phyloP scores from a whole-genome alignment of 2,797 vertebrate species.

The Argentina silus region DNA sequence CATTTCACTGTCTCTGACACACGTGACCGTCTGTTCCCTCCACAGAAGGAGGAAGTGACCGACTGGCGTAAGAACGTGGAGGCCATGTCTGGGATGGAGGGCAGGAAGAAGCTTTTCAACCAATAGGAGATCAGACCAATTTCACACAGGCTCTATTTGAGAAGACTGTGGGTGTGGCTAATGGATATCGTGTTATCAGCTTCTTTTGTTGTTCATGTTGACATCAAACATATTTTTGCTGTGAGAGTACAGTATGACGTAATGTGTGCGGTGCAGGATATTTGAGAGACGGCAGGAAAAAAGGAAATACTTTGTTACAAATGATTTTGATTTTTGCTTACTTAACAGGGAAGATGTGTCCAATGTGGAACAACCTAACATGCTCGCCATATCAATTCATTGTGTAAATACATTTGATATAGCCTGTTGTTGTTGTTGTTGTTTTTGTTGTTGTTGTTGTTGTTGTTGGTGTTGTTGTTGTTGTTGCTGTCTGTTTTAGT shows the following conservation, averaged over 20 bases:
- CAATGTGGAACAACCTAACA: conserved; percentile 24
- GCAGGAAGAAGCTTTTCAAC: conserved; percentile 61
- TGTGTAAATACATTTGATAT: conserved; percentile 40
- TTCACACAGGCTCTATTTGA: neutral
- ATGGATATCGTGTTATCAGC: neutral
- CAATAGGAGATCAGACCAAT: conserved; percentile 10
- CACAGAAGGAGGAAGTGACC: conserved; percentile 63
- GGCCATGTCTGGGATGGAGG: conserved; percentile 66
- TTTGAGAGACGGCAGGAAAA: neutral
- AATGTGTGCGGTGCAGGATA: neutral
- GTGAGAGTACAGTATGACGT: neutral
- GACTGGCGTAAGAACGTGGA: conserved; percentile 71
- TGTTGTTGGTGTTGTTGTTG: too few species aligned
- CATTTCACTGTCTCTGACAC: too few species aligned
- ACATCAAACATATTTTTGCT: neutral
- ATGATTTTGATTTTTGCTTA: neutral
- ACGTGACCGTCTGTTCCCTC: too few species aligned
- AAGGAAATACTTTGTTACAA: neutral
- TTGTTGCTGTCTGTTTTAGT: conserved; percentile 40
- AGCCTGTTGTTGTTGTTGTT: too few species aligned
- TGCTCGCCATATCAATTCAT: conserved; percentile 31
- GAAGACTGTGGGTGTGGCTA: neutral
- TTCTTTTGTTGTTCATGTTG: neutral
- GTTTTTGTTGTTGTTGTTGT: too few species aligned
- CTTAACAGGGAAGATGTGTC: conserved; percentile 8